Percentiles rank a stretch among this genome's conserved stretches.
phyloP scores from a whole-genome alignment of 2,113 vertebrate species.

The Macquaria ambigua region DNA sequence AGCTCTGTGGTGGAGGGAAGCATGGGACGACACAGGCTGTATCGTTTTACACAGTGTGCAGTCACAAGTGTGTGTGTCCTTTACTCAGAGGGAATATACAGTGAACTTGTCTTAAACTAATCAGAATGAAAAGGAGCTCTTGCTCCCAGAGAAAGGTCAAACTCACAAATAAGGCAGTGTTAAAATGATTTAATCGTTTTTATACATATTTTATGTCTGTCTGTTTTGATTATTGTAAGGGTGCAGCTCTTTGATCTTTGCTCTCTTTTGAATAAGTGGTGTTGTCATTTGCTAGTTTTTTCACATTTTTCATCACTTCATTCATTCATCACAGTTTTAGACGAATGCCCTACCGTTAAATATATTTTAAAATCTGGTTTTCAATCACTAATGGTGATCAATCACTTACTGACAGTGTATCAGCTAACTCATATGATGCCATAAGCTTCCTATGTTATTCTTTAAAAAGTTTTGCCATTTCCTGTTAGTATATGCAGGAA shows the following conservation, averaged over 20 bases:
- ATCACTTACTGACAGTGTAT: neutral
- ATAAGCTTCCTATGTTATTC: neutral
- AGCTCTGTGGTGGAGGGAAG: conserved; percentile 24
- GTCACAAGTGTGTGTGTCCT: conserved; percentile 64
- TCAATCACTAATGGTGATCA: neutral
- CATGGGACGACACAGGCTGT: conserved; percentile 6
- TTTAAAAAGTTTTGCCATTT: neutral
- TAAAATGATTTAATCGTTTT: neutral
- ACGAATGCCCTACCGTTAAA: neutral
- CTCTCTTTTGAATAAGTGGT: neutral
- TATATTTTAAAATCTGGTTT: neutral
- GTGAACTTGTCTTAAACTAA: neutral
- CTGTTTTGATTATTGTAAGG: neutral
- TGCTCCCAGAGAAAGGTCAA: conserved; percentile 7
- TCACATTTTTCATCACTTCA: neutral
- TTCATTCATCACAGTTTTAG: neutral
- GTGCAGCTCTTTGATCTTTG: neutral
- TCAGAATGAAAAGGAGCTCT: conserved; percentile 6
- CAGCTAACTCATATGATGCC: neutral
- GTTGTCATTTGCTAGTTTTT: neutral
- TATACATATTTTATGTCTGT: too few relatives aligned
- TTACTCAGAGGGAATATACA: conserved; percentile 32
- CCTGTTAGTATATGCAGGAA: neutral
- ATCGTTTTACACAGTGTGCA: conserved; percentile 56
- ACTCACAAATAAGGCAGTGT: neutral